phyloP scores from a whole-genome alignment of 2,113 vertebrate species.

The Oostethus manadensis region DNA sequence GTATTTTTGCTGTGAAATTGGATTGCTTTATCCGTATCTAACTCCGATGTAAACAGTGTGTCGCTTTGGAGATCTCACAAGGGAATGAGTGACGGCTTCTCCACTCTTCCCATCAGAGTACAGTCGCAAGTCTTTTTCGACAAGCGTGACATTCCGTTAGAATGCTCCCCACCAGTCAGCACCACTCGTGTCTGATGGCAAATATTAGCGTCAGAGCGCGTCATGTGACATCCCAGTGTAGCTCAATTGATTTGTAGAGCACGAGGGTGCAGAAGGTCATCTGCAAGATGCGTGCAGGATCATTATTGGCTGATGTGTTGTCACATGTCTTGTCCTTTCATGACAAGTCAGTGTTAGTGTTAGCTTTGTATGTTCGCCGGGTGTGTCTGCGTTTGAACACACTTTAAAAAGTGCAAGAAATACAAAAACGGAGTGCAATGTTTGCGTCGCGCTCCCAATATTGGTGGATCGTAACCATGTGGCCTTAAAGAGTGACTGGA shows the following conservation, averaged over 20 bases:
- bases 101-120: conserved; percentile 1
- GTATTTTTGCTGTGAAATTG: too few species aligned
- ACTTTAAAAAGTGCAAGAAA: conserved; percentile 19
- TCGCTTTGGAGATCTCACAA: conserved; percentile 24
- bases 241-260: neutral
- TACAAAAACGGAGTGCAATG: conserved; percentile 41
- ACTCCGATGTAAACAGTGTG: conserved; percentile 7
- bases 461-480: conserved; percentile 13
- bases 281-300: conserved; percentile 1
- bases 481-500: conserved; percentile 9
- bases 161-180: conserved; percentile 7
- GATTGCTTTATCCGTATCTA: conserved; percentile 1
- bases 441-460: conserved; percentile 32
- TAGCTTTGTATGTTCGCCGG: conserved; percentile 15
- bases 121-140: neutral
- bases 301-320: neutral
- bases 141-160: conserved; percentile 2
- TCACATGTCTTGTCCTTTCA: conserved; percentile 3
- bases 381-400: conserved; percentile 42
- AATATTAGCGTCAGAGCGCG: conserved; percentile 10
- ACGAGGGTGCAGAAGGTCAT: neutral
- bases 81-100: neutral
- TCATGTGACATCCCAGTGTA: neutral
- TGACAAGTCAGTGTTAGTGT: neutral
- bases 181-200: neutral